Conservation (phyloP, 2,888 invertebrate genomes). For the Drosophila robusta region DNA sequence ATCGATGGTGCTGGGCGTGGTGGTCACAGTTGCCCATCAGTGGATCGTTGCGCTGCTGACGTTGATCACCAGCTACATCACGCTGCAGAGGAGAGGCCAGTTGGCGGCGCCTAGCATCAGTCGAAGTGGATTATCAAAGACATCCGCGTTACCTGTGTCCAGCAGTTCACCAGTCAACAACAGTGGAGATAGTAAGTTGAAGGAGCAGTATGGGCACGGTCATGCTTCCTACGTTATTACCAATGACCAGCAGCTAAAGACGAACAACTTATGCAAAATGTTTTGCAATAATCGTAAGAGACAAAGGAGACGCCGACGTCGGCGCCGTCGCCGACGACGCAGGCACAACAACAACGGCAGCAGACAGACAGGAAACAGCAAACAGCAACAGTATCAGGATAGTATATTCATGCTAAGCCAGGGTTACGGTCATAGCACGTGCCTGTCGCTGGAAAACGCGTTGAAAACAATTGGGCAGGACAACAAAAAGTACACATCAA, state of each 20-base stretch:
- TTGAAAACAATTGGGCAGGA: constrained; percentile 43
- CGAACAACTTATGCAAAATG: constrained; percentile 70
- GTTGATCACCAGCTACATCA: constrained; percentile 41
- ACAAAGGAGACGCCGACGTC: constrained; percentile 59
- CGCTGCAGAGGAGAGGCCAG: constrained; percentile 22
- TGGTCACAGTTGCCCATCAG: constrained; percentile 39
- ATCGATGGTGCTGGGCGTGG: constrained; percentile 33
- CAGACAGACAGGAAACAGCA: constrained; percentile 17
- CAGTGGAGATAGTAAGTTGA: constrained; percentile 34
- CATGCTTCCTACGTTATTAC: constrained; percentile 58
- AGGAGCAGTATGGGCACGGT: constrained; percentile 45
- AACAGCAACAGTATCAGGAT: constrained; percentile 34
- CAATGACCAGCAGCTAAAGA: constrained; percentile 70
- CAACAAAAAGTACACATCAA: constrained; percentile 3
- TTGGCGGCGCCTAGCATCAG: constrained; percentile 15
- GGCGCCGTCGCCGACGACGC: constrained; percentile 64
- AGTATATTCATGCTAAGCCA: constrained; percentile 10
- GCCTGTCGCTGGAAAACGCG: constrained; percentile 39
- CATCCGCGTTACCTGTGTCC: constrained; percentile 7
- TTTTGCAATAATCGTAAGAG: constrained; percentile 67
- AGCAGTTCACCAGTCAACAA: constrained; percentile 5
- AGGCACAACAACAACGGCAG: constrained; percentile 33
- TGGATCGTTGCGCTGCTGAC: constrained; percentile 45
- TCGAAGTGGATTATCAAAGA: constrained; percentile 11
- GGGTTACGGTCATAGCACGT: background rate